Evolutionary conservation across 2,113 vertebrate genomes (phyloP), one percentile per base, ranked within the genome.

Genomic region (Potamarius usumacintae): DNA sequence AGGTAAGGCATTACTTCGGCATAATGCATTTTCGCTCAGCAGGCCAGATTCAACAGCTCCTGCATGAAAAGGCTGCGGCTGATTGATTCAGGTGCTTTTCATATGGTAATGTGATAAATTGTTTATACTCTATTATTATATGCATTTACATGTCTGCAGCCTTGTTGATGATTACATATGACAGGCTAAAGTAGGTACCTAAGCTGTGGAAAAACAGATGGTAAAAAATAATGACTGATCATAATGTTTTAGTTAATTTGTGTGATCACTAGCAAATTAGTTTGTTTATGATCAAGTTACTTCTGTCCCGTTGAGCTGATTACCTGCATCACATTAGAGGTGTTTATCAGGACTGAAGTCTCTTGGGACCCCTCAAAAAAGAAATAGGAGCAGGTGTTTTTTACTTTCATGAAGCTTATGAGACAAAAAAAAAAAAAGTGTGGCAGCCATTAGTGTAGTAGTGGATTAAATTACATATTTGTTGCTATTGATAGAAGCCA

Each of bases 1-100:
- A 96, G 94, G 95, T 93, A 89, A 85, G 74, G 57, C 48, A 57
- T 60, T 71, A 27, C 63, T 62, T 85, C 5, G 55, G 71, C 83
- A 83, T 89, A 87, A 84, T 85, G 87, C 60, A 87, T 25, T 77
- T 87, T 89, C 17, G 18, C 90, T 87, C 63, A 82, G 74, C 77
- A 81, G 74, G 84, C 84, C 80, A 74, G 86, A 86, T 87, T 77
- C 77, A 69, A 76, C 52, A 77, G 60, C 85, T 57, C 77, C 77
- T 86, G 76, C 83, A 69, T 83, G 76, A 88, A 86, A 69, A 85
- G 52, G 76, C 63, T 79, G 72, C 27, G 71, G 80, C 81, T 88
- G 42, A 42, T 42, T 42, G 85, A 83, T 74, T 78, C 27, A 30
- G 52, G 72, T 63, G 30, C 85, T 77, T 87, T 90, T 90, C 82